phyloP scores from a whole-genome alignment of 2,797 vertebrate species.

The Sebastolobus alascanus region DNA sequence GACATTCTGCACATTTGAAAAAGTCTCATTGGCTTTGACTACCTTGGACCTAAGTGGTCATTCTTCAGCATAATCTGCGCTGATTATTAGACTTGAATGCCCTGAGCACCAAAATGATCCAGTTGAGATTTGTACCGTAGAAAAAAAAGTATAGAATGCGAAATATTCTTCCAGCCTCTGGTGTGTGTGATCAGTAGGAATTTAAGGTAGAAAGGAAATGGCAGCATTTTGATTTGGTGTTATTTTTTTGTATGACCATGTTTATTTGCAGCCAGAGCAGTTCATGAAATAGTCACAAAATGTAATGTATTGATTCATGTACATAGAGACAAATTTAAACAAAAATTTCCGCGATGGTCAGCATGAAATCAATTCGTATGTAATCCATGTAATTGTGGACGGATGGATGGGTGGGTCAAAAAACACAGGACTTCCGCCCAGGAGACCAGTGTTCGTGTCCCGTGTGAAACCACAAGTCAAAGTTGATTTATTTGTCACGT shows the following conservation, averaged over 20 bases:
- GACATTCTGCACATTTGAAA: slow-evolving; percentile 14
- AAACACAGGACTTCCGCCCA: too few relatives aligned
- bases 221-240: neutral
- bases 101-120: neutral
- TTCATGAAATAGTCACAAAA: too few relatives aligned
- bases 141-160: neutral
- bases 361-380: too few relatives aligned
- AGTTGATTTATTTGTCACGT: too few relatives aligned
- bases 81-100: slow-evolving; percentile 9
- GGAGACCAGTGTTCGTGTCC: too few relatives aligned
- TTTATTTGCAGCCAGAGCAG: neutral
- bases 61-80: slow-evolving; percentile 16
- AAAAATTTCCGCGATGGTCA: too few relatives aligned
- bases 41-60: slow-evolving; percentile 15
- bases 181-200: neutral
- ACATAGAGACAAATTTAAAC: too few relatives aligned
- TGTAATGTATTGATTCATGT: too few relatives aligned
- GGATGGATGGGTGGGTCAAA: too few relatives aligned
- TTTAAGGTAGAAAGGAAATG: neutral
- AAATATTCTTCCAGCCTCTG: neutral
- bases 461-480: too few relatives aligned
- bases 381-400: too few relatives aligned
- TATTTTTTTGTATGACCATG: neutral
- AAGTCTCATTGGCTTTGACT: neutral
- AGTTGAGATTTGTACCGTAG: neutral